Evolutionary conservation across 2,113 vertebrate species (phyloP).

Genomic region (Phycodurus eques): DNA sequence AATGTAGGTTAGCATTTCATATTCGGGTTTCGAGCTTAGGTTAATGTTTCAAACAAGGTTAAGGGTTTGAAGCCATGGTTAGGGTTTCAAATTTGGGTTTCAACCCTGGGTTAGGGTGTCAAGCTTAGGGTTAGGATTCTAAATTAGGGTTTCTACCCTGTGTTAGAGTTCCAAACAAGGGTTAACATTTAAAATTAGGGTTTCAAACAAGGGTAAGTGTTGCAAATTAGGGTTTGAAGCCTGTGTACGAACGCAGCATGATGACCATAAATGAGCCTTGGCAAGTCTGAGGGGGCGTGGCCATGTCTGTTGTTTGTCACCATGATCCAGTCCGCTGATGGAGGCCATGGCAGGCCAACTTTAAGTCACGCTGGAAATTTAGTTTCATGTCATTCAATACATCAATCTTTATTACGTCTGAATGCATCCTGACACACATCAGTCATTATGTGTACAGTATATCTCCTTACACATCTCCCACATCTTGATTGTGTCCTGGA

Average conservation of each 20-base stretch:
- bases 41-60: too few species aligned
- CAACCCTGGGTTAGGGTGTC: too few species aligned
- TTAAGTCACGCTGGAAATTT: neutral
- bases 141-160: too few species aligned
- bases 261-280: neutral
- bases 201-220: too few species aligned
- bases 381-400: neutral
- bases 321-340: neutral
- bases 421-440: neutral
- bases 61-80: too few species aligned
- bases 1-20: too few species aligned
- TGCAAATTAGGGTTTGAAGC: neutral
- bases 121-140: too few species aligned
- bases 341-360: neutral
- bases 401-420: neutral
- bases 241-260: neutral
- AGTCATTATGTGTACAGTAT: neutral
- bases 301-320: constrained; percentile 16
- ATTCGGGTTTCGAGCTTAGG: too few species aligned
- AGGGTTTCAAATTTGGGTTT: too few species aligned
- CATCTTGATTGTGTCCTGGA: neutral
- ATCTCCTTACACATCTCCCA: neutral
- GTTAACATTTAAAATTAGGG: neutral
- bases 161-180: too few species aligned
- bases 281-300: constrained; percentile 10